A percentile compares a stretch with the other conserved stretches of the same genome.
phyloP scores from a whole-genome alignment of 2,888 invertebrate species.

The Philhelius pedissequus region DNA sequence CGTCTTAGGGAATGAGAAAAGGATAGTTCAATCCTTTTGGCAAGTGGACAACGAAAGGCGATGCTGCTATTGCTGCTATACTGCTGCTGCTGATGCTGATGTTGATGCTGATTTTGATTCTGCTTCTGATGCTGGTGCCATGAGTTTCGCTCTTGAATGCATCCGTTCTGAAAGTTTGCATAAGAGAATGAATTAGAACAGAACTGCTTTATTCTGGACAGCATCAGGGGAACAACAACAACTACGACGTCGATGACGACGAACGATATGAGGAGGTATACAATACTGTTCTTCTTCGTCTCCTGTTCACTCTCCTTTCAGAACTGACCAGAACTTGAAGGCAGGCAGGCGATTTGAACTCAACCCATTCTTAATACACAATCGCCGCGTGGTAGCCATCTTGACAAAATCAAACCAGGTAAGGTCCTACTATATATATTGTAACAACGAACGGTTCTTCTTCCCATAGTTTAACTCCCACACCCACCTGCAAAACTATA shows the following conservation, averaged over 20 bases:
- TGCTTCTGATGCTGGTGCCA: slow-evolving; percentile 56
- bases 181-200: slow-evolving; percentile 51
- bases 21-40: slow-evolving; percentile 37
- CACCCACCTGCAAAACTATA: slow-evolving; percentile 23
- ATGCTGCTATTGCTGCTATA: slow-evolving; percentile 21
- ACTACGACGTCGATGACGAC: slow-evolving; percentile 24
- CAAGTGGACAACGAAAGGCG: slow-evolving; percentile 49
- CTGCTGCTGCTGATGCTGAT: slow-evolving; percentile 33
- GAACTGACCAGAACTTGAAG: neutral
- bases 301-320: slow-evolving; percentile 12
- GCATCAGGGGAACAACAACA: slow-evolving; percentile 22
- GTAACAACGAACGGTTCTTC: slow-evolving; percentile 11
- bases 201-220: slow-evolving; percentile 48
- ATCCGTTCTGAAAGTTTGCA: slow-evolving; percentile 60
- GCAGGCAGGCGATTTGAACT: neutral
- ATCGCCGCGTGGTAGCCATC: slow-evolving; percentile 55
- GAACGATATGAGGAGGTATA: slow-evolving; percentile 46
- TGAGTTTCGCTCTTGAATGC: slow-evolving; percentile 64
- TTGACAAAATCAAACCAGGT: slow-evolving; percentile 54
- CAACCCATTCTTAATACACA: slow-evolving; percentile 36
- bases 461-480: slow-evolving; percentile 3
- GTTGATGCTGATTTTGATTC: slow-evolving; percentile 44
- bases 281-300: slow-evolving; percentile 40
- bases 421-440: neutral
- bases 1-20: slow-evolving; percentile 40